phyloP scores from a whole-genome alignment of 2,113 vertebrate genomes.

The Sclerurus mexicanus region DNA sequence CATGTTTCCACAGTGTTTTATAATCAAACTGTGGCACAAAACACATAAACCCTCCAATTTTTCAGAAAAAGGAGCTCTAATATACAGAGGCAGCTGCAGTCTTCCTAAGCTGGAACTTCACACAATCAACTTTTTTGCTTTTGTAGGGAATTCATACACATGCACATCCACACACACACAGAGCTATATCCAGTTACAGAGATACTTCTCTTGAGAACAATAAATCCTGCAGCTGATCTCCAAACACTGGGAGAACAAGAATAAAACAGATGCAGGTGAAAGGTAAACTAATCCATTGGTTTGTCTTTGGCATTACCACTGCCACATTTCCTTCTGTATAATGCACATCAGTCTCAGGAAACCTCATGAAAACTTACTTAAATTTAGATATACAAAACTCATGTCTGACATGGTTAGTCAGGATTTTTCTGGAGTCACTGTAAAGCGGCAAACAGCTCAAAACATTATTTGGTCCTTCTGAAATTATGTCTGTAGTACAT shows the following conservation, averaged over 20 bases:
- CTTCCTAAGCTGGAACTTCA: neutral
- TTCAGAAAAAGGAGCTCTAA: neutral
- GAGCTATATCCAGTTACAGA: neutral
- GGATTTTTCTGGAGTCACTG: neutral
- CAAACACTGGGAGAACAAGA: neutral
- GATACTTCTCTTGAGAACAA: neutral
- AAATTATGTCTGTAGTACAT: neutral
- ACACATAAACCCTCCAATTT: neutral
- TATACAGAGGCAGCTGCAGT: neutral
- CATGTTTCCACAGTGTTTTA: slow-evolving; percentile 40
- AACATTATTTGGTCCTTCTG: neutral
- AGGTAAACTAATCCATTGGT: neutral
- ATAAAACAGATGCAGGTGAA: neutral
- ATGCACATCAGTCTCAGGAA: neutral
- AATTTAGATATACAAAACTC: neutral
- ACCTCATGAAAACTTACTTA: neutral
- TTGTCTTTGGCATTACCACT: neutral
- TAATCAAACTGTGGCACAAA: neutral
- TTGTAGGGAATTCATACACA: neutral
- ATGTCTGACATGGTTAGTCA: neutral
- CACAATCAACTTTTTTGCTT: neutral
- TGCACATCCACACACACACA: accelerated
- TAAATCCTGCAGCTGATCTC: neutral
- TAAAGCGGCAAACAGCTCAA: neutral
- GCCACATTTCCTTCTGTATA: neutral